These are phyloP conservation scores for Pteropus alecto DNA, from an alignment of 2,113 vertebrate genomes.

Conservation along the genomic window DNA sequence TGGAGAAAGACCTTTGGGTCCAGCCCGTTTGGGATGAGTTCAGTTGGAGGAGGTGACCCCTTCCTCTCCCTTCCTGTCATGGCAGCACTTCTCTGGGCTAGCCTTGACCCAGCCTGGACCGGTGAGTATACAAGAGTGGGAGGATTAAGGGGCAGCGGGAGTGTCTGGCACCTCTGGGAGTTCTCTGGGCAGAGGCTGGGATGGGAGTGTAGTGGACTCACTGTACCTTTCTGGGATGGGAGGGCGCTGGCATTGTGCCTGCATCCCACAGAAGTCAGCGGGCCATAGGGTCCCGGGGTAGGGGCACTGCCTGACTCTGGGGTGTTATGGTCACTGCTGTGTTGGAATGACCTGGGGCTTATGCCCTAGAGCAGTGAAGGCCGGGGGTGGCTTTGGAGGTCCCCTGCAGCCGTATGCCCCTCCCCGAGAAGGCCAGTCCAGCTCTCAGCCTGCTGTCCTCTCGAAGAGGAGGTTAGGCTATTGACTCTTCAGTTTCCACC, in stretches of 20 bases:
- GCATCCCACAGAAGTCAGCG: not conserved
- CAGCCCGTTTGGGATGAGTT: not conserved
- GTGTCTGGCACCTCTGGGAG: not conserved
- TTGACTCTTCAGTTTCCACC: not conserved
- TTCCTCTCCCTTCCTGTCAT: not conserved
- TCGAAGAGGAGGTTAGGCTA: not conserved
- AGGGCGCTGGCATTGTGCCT: not conserved
- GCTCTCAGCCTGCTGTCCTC: not conserved
- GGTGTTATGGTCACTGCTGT: not conserved
- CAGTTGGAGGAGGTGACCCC: not conserved
- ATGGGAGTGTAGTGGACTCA: not conserved
- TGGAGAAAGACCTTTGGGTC: not conserved
- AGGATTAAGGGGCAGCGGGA: not conserved
- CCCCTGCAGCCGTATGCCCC: rapidly evolving
- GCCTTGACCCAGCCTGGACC: not conserved
- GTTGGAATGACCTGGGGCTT: not conserved
- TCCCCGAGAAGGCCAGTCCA: not conserved
- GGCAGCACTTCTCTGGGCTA: not conserved
- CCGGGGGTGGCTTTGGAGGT: too few species aligned
- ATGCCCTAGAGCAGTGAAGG: not conserved
- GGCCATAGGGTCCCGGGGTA: not conserved
- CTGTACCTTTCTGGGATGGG: not conserved
- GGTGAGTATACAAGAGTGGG: not conserved
- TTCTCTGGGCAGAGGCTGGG: not conserved
- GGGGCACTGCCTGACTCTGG: not conserved